Evolutionary conservation across 2,888 invertebrate species (phyloP), one percentile per base, ranked within the genome.

Genomic region (Gastrophysa polygoni): DNA sequence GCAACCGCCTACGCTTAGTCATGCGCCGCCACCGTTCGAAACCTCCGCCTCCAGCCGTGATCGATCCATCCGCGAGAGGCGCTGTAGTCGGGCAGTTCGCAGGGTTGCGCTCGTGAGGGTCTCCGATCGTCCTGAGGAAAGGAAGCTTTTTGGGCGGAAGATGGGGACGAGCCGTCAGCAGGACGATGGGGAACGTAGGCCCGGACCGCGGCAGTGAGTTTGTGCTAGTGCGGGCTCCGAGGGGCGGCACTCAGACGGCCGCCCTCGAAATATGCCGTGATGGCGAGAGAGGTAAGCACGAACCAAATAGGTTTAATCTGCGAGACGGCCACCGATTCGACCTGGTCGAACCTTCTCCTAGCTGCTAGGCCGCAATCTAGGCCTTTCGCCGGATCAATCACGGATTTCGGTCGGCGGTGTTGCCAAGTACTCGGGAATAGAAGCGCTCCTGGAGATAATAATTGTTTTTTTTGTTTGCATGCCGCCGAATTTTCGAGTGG

Each of bases 241-340:
- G 72, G 73, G 71, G 77, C 78, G 77, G 78, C 79, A 76, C 76
- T 73, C 73, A 74, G 73, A 72, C 75, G 76, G 80, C 82, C 85
- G 84, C 85, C 83, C 84, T 84, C 84, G 85, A 85, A 81, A 84
- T 84, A 87, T 87, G 88, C 87, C 87, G 87, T 87, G 86, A 87
- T 87, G 88, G 87, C 88, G 86, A 87, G 87, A 87, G 88, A 87
- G 87, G 87, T 88, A 86, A 61, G 59, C 51, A 52, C 10, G 63
- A 47, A 56, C 50, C 29, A 29, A 29, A 21, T 17, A 47, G n/a
- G n/a, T n/a, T n/a, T n/a, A n/a, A n/a, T n/a, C n/a, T n/a, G n/a
- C n/a, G n/a, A n/a, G n/a, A n/a, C n/a, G n/a, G n/a, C 28, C 49
- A 58, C 56, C 50, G 18, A 18, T 28, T 14, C 20, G 17, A 54